These are phyloP conservation scores for Muscidifurax raptorellus DNA, from an alignment of 1,140 invertebrate species.

Conservation along the genomic window DNA sequence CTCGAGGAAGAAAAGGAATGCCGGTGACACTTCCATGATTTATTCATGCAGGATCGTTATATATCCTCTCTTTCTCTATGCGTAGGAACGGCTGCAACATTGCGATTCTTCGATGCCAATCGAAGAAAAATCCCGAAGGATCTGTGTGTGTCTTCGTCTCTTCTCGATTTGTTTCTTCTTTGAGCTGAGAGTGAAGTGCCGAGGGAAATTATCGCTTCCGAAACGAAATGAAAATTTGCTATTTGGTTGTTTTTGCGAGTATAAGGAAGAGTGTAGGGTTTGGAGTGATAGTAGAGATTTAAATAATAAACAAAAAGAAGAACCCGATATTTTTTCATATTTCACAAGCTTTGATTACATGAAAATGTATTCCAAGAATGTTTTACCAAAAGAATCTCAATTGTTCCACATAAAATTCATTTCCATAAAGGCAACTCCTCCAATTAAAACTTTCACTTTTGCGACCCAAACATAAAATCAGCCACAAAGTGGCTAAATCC, in stretches of 20 bases:
- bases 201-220: conserved; percentile 14
- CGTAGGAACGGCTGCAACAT: background rate
- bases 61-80: conserved; percentile 3
- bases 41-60: conserved; percentile 57
- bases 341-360: background rate
- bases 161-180: background rate
- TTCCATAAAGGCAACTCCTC: background rate
- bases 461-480: background rate
- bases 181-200: background rate
- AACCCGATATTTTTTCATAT: background rate
- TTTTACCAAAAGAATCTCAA: background rate
- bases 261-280: too few relatives aligned
- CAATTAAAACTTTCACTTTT: background rate
- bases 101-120: conserved; percentile 30
- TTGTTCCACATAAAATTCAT: background rate
- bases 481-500: background rate
- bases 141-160: background rate
- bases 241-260: too few relatives aligned
- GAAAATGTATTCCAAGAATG: background rate
- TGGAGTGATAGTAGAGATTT: too few relatives aligned
- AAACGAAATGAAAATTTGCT: conserved; percentile 1
- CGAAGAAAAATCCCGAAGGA: conserved; percentile 36
- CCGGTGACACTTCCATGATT: conserved; percentile 57
- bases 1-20: conserved; percentile 26
- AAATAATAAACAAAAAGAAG: too few relatives aligned